Conservation (phyloP, 1,140 invertebrate genomes). For the Papilio polyxenes region DNA sequence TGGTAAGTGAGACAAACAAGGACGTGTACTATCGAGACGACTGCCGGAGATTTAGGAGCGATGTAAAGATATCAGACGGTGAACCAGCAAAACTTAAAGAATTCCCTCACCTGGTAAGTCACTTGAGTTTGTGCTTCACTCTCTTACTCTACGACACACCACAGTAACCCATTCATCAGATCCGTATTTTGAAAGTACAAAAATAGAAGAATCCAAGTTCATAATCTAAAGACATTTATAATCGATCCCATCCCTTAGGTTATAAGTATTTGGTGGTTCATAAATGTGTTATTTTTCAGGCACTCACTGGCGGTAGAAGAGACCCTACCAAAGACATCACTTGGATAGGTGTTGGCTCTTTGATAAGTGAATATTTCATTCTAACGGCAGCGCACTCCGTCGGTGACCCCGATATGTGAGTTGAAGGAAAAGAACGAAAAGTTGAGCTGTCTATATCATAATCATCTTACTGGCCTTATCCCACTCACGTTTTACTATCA, state of each 20-base stretch:
- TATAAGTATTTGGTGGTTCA: background rate
- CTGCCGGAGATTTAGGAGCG: background rate
- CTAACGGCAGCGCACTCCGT: constrained; percentile 46
- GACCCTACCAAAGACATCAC: constrained; percentile 2
- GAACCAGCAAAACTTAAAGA: constrained; percentile 14
- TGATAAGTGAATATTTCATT: constrained; percentile 51
- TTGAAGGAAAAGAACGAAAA: background rate
- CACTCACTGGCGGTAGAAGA: constrained; percentile 22
- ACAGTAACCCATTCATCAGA: too few species aligned
- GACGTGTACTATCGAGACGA: background rate
- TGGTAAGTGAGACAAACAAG: too few species aligned
- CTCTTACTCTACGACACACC: too few species aligned
- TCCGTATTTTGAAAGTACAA: too few species aligned
- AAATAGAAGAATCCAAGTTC: too few species aligned
- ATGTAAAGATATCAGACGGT: constrained; percentile 38
- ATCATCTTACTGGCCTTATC: too few species aligned
- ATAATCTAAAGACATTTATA: too few species aligned
- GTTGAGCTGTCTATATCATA: too few species aligned
- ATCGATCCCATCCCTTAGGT: too few species aligned
- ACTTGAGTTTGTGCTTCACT: too few species aligned
- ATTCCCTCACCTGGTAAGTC: constrained; percentile 42
- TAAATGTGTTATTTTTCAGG: constrained; percentile 39
- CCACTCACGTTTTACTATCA: too few species aligned
- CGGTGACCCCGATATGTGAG: background rate
- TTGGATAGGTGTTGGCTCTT: constrained; percentile 45